phyloP scores from a whole-genome alignment of 2,888 invertebrate species.

The Tetranychus piercei region DNA sequence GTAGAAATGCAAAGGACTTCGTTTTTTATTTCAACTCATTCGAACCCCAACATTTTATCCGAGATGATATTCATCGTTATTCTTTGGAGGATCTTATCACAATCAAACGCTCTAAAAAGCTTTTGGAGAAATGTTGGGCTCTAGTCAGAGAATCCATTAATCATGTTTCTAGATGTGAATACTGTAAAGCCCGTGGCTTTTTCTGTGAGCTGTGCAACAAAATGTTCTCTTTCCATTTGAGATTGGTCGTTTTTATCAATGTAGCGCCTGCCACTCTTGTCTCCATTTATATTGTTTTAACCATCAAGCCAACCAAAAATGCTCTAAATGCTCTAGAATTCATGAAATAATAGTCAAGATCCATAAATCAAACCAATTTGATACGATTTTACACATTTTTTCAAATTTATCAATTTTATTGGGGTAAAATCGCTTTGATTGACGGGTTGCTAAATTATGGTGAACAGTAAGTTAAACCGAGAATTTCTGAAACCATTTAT shows the following conservation, averaged over 20 bases:
- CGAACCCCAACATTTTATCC: constrained; percentile 10
- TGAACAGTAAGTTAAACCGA: too few relatives aligned
- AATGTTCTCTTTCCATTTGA: constrained; percentile 55
- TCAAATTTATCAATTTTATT: too few relatives aligned
- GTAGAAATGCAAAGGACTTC: constrained; percentile 30
- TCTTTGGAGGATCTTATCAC: constrained; percentile 51
- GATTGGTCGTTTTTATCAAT: constrained; percentile 43
- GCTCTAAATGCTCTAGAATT: constrained; percentile 29
- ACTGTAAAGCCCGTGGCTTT: constrained; percentile 52
- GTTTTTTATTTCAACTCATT: constrained; percentile 1
- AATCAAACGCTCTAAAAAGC: constrained; percentile 40
- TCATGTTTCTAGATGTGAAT: constrained; percentile 46
- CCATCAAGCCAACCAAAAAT: constrained; percentile 25
- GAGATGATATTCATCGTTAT: constrained; percentile 41
- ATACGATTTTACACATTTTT: too few relatives aligned
- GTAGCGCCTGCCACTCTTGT: constrained; percentile 46
- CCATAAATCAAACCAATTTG: too few relatives aligned
- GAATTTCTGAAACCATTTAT: too few relatives aligned
- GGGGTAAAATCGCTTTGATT: too few relatives aligned
- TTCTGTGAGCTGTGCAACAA: constrained; percentile 48
- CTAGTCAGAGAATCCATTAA: constrained; percentile 42
- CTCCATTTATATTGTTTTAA: constrained; percentile 46
- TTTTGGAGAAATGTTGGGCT: constrained; percentile 41
- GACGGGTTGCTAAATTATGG: too few relatives aligned
- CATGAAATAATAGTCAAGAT: too few relatives aligned